phyloP scores from a whole-genome alignment of 2,113 vertebrate genomes.

The Rhadina sibilatrix region DNA sequence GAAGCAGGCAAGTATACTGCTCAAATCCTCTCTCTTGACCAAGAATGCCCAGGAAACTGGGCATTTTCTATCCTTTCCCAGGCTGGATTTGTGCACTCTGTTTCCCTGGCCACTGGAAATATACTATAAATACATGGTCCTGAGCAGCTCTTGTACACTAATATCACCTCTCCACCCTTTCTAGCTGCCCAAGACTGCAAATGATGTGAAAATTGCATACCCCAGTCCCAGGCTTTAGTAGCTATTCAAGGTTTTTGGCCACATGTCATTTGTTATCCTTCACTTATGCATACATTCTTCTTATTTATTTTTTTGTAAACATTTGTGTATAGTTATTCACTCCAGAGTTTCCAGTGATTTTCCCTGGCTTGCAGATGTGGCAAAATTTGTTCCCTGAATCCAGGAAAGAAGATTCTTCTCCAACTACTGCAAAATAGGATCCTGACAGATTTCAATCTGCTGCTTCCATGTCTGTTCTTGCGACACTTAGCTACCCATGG shows the following conservation, averaged over 20 bases:
- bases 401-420: not conserved
- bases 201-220: constrained; percentile 53
- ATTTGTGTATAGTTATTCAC: constrained; percentile 59
- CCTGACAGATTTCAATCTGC: not conserved
- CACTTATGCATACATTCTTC: constrained; percentile 43
- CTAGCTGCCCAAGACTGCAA: constrained; percentile 23
- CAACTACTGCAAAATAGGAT: not conserved
- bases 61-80: constrained; percentile 4
- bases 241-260: constrained; percentile 25
- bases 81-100: not conserved
- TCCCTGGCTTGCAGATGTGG: constrained; percentile 38
- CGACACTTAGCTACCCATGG: not conserved
- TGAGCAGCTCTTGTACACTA: not conserved
- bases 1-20: not conserved
- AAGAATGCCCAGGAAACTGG: not conserved
- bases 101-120: constrained; percentile 35
- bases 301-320: constrained; percentile 52
- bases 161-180: not conserved
- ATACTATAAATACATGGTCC: constrained; percentile 42
- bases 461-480: not conserved
- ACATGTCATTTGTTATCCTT: constrained; percentile 55
- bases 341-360: constrained; percentile 53
- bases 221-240: not conserved
- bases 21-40: not conserved
- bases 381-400: not conserved